Base-by-base conservation (phyloP, 1,140 invertebrate species). In the Chironomus striatipennis region DNA sequence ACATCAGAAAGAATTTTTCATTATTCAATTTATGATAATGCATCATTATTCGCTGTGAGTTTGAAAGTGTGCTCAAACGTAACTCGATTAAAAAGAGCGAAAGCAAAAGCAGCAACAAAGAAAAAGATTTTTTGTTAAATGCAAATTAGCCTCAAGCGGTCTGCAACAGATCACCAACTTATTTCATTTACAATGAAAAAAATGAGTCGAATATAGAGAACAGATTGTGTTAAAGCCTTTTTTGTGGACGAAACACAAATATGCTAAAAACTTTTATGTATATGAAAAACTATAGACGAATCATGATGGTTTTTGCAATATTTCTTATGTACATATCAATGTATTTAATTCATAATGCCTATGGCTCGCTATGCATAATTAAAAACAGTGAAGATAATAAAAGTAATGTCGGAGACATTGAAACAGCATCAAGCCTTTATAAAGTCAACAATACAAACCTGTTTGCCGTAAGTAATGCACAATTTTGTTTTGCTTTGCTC, bases 401-500 rank as follows among this genome's bases (percentile, higher is more conserved):
- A 70, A 21, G 17, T 12, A 70, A 70, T 17, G 20, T 10, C 8
- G 17, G 65, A 70, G 65, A 70, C 65, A 70, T 70, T 70, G 20
- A 21, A 8, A 17, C 65, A 20, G n/a, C 65, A 17, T n/a, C 12
- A 57, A 17, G n/a, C 7, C 65, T 20, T 70, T 21, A 70, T 18
- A 70, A 70, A 70, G 65, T 21, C 17, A 70, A 70, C 65, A 21
- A 70, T 70, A 18, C 65, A 70, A 70, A 70, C 65, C 65, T 70
- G 65, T 70, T 70, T 70, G 65, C 20, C 9, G 20, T 18, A 20
- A 70, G 20, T 70, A 70, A 20, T 70, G 17, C 10, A 70, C n/a
- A 70, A 70, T 70, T 70, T 70, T 1, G n/a, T 10, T 57, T 57
- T 57, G 47, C 47, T n/a, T 70, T 20, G 65, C 47, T 57, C 47